Conservation (phyloP, 2,797 vertebrate species). For the Sebastes elongatus region DNA sequence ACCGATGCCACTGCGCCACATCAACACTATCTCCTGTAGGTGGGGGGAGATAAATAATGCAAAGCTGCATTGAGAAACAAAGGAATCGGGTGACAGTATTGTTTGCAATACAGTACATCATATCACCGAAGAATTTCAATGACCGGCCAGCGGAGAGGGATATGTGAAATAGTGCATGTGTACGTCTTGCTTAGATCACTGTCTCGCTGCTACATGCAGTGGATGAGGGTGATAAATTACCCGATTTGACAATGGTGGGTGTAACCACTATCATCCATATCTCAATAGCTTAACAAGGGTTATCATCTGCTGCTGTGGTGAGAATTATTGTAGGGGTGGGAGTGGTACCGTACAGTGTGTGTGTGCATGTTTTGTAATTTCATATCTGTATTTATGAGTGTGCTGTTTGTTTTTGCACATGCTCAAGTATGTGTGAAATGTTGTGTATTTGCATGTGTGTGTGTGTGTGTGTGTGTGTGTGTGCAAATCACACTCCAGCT, state of each 20-base stretch:
- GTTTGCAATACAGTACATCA: constrained; percentile 28
- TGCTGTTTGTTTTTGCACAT: constrained; percentile 38
- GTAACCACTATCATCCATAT: constrained; percentile 60
- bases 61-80: constrained; percentile 22
- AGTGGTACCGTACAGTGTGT: neutral
- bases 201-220: constrained; percentile 18
- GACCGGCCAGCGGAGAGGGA: neutral
- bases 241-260: constrained; percentile 58
- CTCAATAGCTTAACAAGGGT: constrained; percentile 67
- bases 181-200: constrained; percentile 34
- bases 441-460: constrained; percentile 20
- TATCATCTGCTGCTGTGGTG: constrained; percentile 55
- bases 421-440: constrained; percentile 32
- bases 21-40: constrained; percentile 1
- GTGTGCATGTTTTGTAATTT: constrained; percentile 12
- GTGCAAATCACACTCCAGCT: constrained; percentile 50
- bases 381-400: constrained; percentile 19
- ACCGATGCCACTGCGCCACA: neutral
- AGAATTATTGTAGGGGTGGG: constrained; percentile 34
- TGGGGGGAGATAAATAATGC: constrained; percentile 34
- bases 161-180: constrained; percentile 11
- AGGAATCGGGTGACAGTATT: constrained; percentile 13
- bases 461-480: neutral
- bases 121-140: constrained; percentile 9
- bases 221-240: constrained; percentile 52